These are phyloP conservation scores for Eupeodes corollae DNA, from an alignment of 1,140 invertebrate genomes.

Conservation along the genomic window DNA sequence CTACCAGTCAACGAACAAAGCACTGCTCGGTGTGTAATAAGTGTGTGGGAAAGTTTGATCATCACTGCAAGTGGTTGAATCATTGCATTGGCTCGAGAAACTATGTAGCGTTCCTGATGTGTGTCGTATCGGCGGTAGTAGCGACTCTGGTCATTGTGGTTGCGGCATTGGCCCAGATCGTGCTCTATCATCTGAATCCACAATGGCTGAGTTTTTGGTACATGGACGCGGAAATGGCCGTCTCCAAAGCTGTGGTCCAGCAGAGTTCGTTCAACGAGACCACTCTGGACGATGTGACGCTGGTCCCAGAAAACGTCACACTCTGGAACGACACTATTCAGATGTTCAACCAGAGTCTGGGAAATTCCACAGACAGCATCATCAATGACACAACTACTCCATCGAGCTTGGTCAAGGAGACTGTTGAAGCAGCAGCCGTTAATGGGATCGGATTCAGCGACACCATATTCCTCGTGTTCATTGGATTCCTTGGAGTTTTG, in stretches of 20 bases:
- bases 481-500: slow-evolving; percentile 53
- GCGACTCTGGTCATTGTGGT: slow-evolving; percentile 57
- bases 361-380: background rate
- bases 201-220: slow-evolving; percentile 41
- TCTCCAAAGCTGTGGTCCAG: no score
- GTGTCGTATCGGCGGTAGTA: slow-evolving; percentile 70
- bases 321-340: slow-evolving; percentile 12
- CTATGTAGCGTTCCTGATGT: slow-evolving; percentile 76
- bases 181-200: slow-evolving; percentile 46
- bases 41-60: slow-evolving; percentile 86
- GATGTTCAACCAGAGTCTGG: background rate
- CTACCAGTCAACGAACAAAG: slow-evolving; percentile 62
- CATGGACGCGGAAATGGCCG: background rate
- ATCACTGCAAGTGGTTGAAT: slow-evolving; percentile 97
- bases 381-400: background rate
- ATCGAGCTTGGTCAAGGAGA: slow-evolving; percentile 5
- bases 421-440: slow-evolving; percentile 13
- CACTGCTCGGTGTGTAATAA: slow-evolving; percentile 96
- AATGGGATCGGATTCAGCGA: slow-evolving; percentile 37
- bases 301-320: background rate
- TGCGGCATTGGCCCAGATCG: slow-evolving; percentile 55
- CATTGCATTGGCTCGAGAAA: slow-evolving; percentile 88
- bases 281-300: background rate
- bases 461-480: slow-evolving; percentile 50
- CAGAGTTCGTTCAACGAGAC: no score